Base-by-base conservation (phyloP, 2,888 invertebrate genomes). In the Tinea pellionella region DNA sequence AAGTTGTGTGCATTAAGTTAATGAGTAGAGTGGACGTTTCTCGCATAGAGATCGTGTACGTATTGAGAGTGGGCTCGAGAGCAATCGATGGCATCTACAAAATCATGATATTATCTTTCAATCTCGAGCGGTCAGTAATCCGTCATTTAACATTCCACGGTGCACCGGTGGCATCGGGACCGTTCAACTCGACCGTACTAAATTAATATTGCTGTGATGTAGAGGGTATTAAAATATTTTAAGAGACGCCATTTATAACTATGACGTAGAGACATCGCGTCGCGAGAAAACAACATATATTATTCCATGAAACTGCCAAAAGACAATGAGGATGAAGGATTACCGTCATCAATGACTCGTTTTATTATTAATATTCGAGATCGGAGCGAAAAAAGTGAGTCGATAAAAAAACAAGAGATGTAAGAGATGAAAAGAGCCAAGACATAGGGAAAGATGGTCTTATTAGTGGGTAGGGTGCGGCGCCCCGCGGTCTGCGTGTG, bases 311-410 rank as follows among this genome's bases (percentile, higher is more conserved):
- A 86, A 84, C 80, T 86, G 87, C 85, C 86, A 87, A 86, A 85
- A 86, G 85, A 86, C 87, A 87, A 87, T 86, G 84, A 85, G 71
- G 78, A 78, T 87, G 87, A 87, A 76, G 87, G 82, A 87, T 87
- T 83, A 83, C 80, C 80, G 84, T 86, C 86, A 86, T 87, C 85
- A 85, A 69, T 68, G 72, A 72, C 67, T 77, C 80, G 77, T 86
- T 85, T 84, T 85, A 73, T 83, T 84, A 80, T 81, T 78, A 78
- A 82, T 81, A 78, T 83, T 75, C 71, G 74, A 69, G 74, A 18
- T 19, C 15, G 30, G 47, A 9, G 55, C 55, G 2, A 79, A 81
- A 81, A 86, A 87, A 80, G 66, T 70, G 72, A 70, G 70, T 67
- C 71, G 67, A 67, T 32, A 73, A 82, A 86, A 85, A 85, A 85